Conservation (phyloP, 1,140 invertebrate genomes). For the Amphibalanus amphitrite region DNA sequence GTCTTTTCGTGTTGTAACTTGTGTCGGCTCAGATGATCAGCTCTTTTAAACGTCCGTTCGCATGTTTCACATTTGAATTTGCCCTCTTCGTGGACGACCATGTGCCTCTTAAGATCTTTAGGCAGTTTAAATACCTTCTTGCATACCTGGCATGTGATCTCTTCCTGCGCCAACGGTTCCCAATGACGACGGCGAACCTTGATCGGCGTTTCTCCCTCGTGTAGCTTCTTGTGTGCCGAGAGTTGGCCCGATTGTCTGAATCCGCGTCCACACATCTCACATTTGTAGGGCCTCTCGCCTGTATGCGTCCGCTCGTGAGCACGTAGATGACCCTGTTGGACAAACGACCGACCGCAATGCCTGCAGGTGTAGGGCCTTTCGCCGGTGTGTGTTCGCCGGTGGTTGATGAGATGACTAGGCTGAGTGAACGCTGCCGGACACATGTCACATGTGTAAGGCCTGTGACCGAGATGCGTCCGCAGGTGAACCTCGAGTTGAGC, state of each 20-base stretch:
- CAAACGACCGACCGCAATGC: constrained; percentile 18
- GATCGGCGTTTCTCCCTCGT: not conserved
- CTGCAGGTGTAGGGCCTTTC: constrained; percentile 16
- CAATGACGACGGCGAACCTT: not conserved
- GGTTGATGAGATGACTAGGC: constrained; percentile 14
- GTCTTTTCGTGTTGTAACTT: not conserved
- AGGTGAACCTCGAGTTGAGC: constrained; percentile 31
- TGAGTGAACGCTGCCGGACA: constrained; percentile 23
- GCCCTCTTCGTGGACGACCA: not conserved
- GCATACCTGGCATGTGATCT: not conserved
- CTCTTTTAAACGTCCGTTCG: not conserved
- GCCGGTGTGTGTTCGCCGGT: constrained; percentile 18
- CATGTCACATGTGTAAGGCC: constrained; percentile 33
- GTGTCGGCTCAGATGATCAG: not conserved
- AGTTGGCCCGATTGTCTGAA: not conserved
- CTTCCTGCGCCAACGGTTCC: not conserved
- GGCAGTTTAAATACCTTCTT: not conserved
- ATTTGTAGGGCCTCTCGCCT: constrained; percentile 20
- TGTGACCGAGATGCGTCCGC: constrained; percentile 29
- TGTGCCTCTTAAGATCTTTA: not conserved
- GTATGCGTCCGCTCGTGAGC: constrained; percentile 17
- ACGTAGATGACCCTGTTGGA: constrained; percentile 16
- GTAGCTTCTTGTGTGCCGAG: not conserved
- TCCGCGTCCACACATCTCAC: constrained; percentile 12
- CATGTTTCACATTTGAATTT: not conserved